Conservation (phyloP, 2,888 invertebrate genomes). For the Eilema sororculum region DNA sequence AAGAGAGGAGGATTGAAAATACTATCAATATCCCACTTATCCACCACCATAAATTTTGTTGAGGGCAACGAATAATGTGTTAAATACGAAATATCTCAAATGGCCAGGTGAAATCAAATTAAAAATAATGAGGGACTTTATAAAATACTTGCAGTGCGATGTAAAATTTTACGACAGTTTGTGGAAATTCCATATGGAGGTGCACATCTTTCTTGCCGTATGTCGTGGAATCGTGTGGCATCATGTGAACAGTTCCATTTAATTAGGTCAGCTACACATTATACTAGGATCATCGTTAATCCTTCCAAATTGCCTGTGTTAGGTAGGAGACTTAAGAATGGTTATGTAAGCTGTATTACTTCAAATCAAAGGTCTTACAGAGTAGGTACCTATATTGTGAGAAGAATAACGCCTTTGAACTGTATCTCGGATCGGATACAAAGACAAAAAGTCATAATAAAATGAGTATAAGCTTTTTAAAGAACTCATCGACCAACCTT, state of each 20-base stretch:
- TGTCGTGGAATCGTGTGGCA: neutral
- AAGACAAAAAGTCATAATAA: neutral
- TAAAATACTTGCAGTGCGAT: neutral
- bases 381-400: neutral
- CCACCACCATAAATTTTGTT: too few relatives aligned
- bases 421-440: neutral
- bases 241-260: neutral
- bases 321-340: neutral
- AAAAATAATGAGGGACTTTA: too few relatives aligned
- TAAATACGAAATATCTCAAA: too few relatives aligned
- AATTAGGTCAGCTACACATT: neutral
- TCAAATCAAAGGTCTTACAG: too few relatives aligned
- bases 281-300: neutral
- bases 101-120: too few relatives aligned
- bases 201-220: neutral
- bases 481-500: neutral
- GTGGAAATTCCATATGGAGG: neutral
- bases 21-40: too few relatives aligned
- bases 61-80: too few relatives aligned
- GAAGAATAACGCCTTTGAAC: neutral
- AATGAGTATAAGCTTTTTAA: neutral
- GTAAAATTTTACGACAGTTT: neutral
- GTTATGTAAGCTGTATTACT: neutral
- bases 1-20: too few relatives aligned
- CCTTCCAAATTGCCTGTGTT: neutral